These are phyloP conservation scores for Rynchops niger DNA, from an alignment of 2,113 vertebrate genomes.

Conservation along the genomic window DNA sequence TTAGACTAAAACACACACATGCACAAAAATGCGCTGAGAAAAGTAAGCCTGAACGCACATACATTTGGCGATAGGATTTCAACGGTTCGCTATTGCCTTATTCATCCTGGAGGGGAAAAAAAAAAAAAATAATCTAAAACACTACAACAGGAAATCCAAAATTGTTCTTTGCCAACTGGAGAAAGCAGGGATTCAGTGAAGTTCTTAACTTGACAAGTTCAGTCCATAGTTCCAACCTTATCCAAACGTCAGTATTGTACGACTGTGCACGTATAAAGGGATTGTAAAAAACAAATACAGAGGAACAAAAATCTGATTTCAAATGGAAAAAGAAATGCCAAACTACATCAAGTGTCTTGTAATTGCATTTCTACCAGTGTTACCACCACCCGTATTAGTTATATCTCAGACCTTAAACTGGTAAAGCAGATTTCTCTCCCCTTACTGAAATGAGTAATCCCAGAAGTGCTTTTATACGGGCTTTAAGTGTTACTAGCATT, in stretches of 20 bases:
- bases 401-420: background rate
- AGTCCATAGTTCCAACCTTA: background rate
- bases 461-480: background rate
- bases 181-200: background rate
- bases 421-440: background rate
- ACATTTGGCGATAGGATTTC: background rate
- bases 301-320: background rate
- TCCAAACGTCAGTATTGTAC: rapidly evolving
- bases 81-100: background rate
- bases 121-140: background rate
- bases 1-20: background rate
- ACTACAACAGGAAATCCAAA: background rate
- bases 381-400: background rate
- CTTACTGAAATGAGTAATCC: background rate
- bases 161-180: background rate
- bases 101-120: background rate
- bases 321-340: background rate
- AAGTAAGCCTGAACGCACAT: background rate
- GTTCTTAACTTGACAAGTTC: background rate
- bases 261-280: background rate
- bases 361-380: background rate
- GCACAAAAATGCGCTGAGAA: background rate
- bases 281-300: background rate
- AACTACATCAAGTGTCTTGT: background rate
- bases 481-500: background rate